A percentile compares a stretch with the other conserved stretches of the same genome.
Evolutionary conservation across 2,888 invertebrate species (phyloP).

Genomic region (Selenia dentaria): DNA sequence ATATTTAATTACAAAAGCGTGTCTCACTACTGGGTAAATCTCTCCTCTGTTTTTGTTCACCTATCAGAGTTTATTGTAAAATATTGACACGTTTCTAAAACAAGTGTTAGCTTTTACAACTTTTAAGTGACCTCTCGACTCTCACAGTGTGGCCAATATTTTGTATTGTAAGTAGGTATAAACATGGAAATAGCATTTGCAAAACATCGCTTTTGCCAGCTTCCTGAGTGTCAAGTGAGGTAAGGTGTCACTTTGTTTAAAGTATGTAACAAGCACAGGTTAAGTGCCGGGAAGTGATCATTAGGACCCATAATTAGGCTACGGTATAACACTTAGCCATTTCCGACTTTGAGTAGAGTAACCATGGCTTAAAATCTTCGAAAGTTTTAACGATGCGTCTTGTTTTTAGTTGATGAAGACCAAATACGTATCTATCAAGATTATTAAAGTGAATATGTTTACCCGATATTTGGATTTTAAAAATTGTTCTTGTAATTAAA

Average conservation of each 20-base stretch:
- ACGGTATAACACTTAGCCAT: slow-evolving; percentile 65
- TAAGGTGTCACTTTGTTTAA: slow-evolving; percentile 25
- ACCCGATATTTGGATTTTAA: too few relatives aligned
- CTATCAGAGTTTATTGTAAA: too few relatives aligned
- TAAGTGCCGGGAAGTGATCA: slow-evolving; percentile 70
- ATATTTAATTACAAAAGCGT: too few relatives aligned
- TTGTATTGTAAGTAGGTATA: slow-evolving; percentile 11
- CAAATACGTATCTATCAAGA: too few relatives aligned
- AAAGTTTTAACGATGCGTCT: too few relatives aligned
- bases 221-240: slow-evolving; percentile 18
- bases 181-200: slow-evolving; percentile 59
- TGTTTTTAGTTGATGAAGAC: too few relatives aligned
- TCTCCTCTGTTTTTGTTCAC: too few relatives aligned
- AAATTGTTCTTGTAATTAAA: too few relatives aligned
- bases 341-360: slow-evolving; percentile 64
- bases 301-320: slow-evolving; percentile 69
- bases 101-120: slow-evolving; percentile 30
- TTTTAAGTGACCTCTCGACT: slow-evolving; percentile 33
- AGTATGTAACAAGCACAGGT: slow-evolving; percentile 38
- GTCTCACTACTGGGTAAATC: too few relatives aligned
- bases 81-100: too few relatives aligned
- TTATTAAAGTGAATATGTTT: too few relatives aligned
- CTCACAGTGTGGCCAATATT: slow-evolving; percentile 10
- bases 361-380: slow-evolving; percentile 27
- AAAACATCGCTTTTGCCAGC: slow-evolving; percentile 33